Percentiles rank a stretch among this genome's conserved stretches.
Conservation (phyloP, 2,888 invertebrate species). For the Coenonympha arcania region DNA sequence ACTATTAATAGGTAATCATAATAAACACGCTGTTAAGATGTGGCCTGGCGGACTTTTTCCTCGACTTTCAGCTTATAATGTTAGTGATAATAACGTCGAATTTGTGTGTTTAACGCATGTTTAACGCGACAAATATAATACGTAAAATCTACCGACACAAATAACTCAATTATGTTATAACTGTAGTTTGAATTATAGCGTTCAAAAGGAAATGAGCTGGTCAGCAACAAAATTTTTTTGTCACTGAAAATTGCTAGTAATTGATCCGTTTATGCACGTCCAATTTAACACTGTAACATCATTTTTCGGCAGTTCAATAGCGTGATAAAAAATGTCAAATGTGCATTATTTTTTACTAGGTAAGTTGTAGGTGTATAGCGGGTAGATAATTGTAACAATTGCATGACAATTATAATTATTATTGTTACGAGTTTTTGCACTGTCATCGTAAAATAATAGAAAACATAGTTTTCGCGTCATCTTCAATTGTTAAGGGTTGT, state of each 20-base stretch:
- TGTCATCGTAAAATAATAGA: slow-evolving; percentile 18
- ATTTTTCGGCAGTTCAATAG: neutral
- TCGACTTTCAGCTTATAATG: too few species aligned
- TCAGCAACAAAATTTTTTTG: neutral
- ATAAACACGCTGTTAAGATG: too few species aligned
- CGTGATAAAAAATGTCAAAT: neutral
- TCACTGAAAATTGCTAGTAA: slow-evolving; percentile 3
- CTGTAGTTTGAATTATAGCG: neutral
- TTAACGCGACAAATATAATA: too few species aligned
- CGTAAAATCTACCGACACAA: too few species aligned
- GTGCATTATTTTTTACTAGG: neutral
- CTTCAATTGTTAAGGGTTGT: too few species aligned
- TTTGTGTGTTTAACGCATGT: too few species aligned
- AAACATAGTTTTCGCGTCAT: slow-evolving; percentile 26
- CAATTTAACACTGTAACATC: slow-evolving; percentile 4
- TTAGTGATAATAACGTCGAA: too few species aligned
- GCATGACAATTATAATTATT: too few species aligned
- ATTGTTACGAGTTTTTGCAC: slow-evolving; percentile 4
- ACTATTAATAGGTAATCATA: too few species aligned
- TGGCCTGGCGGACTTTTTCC: too few species aligned
- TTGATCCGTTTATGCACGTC: neutral
- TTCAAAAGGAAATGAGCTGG: too few species aligned
- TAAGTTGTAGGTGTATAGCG: too few species aligned
- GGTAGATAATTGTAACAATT: slow-evolving; percentile 6
- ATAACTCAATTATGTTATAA: neutral